Percentiles rank a stretch among this genome's conserved stretches.
phyloP scores from a whole-genome alignment of 2,113 vertebrate species.

The Tupaia tana region DNA sequence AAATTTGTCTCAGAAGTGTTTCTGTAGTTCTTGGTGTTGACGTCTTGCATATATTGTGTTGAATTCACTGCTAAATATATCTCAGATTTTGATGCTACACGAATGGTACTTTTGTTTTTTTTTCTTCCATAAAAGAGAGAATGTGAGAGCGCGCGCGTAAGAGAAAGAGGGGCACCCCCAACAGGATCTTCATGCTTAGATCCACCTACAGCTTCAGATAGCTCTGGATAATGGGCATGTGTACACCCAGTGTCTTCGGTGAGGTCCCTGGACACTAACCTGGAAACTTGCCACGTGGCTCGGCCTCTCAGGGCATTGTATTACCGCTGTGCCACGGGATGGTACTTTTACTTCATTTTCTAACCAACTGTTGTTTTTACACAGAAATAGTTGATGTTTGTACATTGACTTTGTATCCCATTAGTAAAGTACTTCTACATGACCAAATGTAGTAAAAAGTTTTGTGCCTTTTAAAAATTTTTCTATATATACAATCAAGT shows the following conservation, averaged over 20 bases:
- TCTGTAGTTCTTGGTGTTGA: not conserved
- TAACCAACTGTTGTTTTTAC: not conserved
- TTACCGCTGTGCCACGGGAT: not conserved
- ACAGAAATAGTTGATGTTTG: slow-evolving; percentile 6
- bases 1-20: not conserved
- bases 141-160: too few species aligned
- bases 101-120: too few species aligned
- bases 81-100: not conserved
- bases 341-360: not conserved
- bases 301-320: too few species aligned
- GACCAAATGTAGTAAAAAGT: not conserved
- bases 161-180: too few species aligned
- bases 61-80: not conserved
- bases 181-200: too few species aligned
- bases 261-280: too few species aligned
- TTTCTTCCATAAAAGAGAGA: too few species aligned
- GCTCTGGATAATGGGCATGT: too few species aligned
- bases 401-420: not conserved
- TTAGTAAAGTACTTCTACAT: not conserved
- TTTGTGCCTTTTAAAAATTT: not conserved
- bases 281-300: too few species aligned
- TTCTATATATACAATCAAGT: not conserved
- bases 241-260: too few species aligned
- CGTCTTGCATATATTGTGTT: not conserved
- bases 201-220: too few species aligned